Conservation (phyloP, 2,797 vertebrate species). For the Orestias chungarensis region DNA sequence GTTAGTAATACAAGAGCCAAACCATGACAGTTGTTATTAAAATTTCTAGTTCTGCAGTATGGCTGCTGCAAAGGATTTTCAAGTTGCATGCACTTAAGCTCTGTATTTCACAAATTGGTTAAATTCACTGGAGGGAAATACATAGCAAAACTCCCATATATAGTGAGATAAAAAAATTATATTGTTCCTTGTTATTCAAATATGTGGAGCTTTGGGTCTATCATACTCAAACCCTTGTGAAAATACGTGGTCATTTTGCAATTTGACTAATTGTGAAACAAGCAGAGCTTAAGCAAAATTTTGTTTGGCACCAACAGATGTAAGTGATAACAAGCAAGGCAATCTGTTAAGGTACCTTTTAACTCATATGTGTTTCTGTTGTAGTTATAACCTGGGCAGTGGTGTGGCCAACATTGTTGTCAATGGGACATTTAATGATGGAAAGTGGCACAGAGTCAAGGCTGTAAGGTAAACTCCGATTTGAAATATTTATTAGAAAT, state of each 20-base stretch:
- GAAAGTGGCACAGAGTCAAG: conserved; percentile 94
- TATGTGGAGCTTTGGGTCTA: neutral
- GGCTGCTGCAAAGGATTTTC: too few relatives aligned
- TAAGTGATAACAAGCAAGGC: neutral
- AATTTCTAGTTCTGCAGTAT: too few relatives aligned
- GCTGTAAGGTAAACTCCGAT: conserved; percentile 85
- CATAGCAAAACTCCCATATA: neutral
- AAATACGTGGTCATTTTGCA: neutral
- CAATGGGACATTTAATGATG: conserved; percentile 91
- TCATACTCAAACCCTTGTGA: neutral
- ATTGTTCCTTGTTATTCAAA: neutral
- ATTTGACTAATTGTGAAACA: neutral
- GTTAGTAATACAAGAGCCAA: too few relatives aligned
- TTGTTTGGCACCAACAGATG: neutral
- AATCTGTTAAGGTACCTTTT: neutral
- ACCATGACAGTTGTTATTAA: too few relatives aligned
- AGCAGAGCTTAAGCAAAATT: too few relatives aligned
- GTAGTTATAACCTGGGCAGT: conserved; percentile 94
- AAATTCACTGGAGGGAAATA: neutral
- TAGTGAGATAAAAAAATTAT: too few relatives aligned
- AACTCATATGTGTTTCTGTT: conserved; percentile 21
- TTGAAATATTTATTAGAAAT: neutral
- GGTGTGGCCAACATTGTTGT: conserved; percentile 83
- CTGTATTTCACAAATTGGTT: too few relatives aligned
- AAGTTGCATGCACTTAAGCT: too few relatives aligned